Base-by-base conservation (phyloP, 2,888 invertebrate genomes). In the Cryptocheilus praepositus region DNA sequence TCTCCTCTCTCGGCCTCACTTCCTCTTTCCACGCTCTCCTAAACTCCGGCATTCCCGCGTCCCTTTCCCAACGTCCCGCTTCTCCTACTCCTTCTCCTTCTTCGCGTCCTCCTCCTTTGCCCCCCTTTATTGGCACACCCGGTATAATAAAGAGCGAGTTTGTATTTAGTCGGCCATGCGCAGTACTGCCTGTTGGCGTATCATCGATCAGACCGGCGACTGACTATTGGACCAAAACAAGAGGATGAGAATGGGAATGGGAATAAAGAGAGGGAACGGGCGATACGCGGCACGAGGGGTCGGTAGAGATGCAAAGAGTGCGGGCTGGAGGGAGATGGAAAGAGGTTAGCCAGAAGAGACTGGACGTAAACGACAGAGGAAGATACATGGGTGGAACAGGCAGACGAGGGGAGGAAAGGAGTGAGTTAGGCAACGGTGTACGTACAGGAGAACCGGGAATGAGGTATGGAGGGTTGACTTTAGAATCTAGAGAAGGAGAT, bases 201-300 rank as follows among this genome's bases (percentile, higher is more conserved):
- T 88, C 86, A 88, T 88, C 88, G 88, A 88, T 87, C 87, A 88
- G 87, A 85, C 85, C 76, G 79, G 79, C 84, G 83, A 86, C 83
- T 82, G 85, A 88, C 86, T 85, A 88, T 88, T 87, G 87, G 86
- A 84, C 85, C 85, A 86, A 87, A 88, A 88, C 87, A 87, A 88
- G 84, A 85, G 86, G 85, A 85, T 77, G 84, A 81, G 80, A 82
- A 77, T 81, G 81, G 77, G 77, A 82, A 83, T 83, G 80, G 82
- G 81, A 82, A 81, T 82, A 81, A 81, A 85, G 81, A 80, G 82
- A 77, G 83, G 70, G 66, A 69, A 67, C 52, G 60, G 66, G 61
- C 46, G 43, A 21, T 22, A 21, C 45, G 21, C 28, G n/a, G 54
- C 22, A 44, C 51, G 58, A 57, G 58, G 56, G 58, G 43, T 7